Evolutionary conservation across 37 sponge, comb jelly and placozoan species (phyloP), one percentile per base, ranked within the genome.

Genomic region (Tethya wilhelma): DNA sequence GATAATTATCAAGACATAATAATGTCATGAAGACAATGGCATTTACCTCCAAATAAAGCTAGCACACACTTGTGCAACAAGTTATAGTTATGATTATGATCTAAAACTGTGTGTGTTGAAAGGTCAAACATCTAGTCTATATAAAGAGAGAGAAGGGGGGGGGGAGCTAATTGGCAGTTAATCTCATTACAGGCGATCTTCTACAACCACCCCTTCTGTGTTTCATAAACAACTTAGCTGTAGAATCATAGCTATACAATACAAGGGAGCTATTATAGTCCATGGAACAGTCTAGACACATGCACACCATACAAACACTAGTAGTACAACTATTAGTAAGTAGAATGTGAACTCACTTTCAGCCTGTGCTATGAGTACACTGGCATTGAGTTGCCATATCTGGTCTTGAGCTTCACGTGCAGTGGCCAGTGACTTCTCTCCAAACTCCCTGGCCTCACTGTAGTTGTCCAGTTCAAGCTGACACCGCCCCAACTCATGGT

Each of bases 401-500:
- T 88, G 44, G 58, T 97, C 98, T 40, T 74, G 14, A n/a, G 81
- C 85, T 26, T 94, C 88, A 33, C 56, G 45, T 11, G 98, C 95
- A 32, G 90, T 67, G 3, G 57, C 71, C 32, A 92, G 73, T 0
- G 90, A 55, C 55, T 92, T 95, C 84, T 97, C 93, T 14, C 95
- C 98, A 23, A 77, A 57, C 25, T 83, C 77, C 37, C 62, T 33
- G 22, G 95, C 90, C 36, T 89, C 82, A 1, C 55, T 46, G 42
- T 53, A 91, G 4, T 81, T 23, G 11, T 70, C 80, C 44, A 95
- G 63, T 62, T 97, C 98, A 30, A 95, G 59, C 33, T 80, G 74
- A 45, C 95, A 91, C 4, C 93, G 74, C 11, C 95, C 98, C 42
- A 97, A 82, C 56, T 97, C 98, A 60, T 97, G 98, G 84, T 84